Conservation (phyloP, 1,140 invertebrate genomes). For the Thrips palmi region DNA sequence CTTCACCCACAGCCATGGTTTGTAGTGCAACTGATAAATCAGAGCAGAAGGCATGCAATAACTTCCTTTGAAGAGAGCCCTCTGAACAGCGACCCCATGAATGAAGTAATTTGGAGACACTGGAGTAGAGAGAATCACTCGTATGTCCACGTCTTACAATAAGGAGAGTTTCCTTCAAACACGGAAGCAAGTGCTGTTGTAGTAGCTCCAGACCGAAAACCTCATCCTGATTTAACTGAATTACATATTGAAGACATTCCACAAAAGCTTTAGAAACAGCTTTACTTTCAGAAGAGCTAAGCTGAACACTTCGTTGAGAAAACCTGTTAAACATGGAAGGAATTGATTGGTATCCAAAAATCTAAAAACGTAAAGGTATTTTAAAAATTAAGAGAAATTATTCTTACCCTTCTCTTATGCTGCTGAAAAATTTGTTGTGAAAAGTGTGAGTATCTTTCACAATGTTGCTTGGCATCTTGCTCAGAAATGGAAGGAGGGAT, state of each 20-base stretch:
- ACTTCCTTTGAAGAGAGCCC: too few species aligned
- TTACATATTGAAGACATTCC: slow-evolving; percentile 47
- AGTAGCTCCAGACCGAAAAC: slow-evolving; percentile 14
- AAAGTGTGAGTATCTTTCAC: slow-evolving; percentile 31
- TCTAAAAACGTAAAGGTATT: slow-evolving; percentile 12
- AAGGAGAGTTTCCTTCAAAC: too few species aligned
- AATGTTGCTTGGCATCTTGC: slow-evolving; percentile 38
- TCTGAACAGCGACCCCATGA: too few species aligned
- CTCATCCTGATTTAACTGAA: slow-evolving; percentile 21
- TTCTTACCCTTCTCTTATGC: slow-evolving; percentile 38
- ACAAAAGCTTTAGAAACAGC: slow-evolving; percentile 40
- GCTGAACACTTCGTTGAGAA: slow-evolving; percentile 25
- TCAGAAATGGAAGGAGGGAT: slow-evolving; percentile 51
- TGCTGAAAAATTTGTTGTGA: slow-evolving; percentile 45
- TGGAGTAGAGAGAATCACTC: too few species aligned
- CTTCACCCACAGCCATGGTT: too few species aligned
- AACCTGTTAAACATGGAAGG: slow-evolving; percentile 25
- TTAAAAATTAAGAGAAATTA: slow-evolving; percentile 11
- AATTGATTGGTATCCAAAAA: slow-evolving; percentile 8
- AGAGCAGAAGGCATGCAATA: too few species aligned
- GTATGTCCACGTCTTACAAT: too few species aligned
- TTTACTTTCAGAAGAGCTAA: slow-evolving; percentile 36
- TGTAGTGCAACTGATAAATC: too few species aligned
- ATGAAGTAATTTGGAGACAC: too few species aligned
- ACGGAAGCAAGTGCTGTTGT: too few species aligned